Percentiles rank a stretch among this genome's conserved stretches.
Conservation (phyloP, 2,797 vertebrate species). For the Bovichtus diacanthus region DNA sequence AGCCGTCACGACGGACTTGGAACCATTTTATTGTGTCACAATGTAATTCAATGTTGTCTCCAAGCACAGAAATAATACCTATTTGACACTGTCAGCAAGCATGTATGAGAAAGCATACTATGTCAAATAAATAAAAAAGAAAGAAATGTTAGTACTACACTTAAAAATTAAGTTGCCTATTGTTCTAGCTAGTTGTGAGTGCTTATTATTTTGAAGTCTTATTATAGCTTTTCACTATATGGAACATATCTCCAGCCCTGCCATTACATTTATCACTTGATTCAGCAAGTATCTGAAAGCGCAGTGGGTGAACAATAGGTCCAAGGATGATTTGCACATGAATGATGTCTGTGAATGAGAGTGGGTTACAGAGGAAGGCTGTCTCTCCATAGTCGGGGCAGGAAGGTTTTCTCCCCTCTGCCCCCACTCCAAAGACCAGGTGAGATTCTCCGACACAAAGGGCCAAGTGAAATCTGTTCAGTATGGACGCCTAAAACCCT, state of each 20-base stretch:
- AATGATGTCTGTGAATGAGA: conserved; percentile 85
- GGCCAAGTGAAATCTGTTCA: conserved; percentile 78
- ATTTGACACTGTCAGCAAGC: background rate
- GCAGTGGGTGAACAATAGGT: conserved; percentile 77
- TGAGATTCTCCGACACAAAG: conserved; percentile 85
- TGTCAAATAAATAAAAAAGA: background rate
- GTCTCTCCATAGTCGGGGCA: conserved; percentile 72
- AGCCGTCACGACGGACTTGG: background rate
- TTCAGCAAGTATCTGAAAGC: conserved; percentile 83
- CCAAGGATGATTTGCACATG: conserved; percentile 85
- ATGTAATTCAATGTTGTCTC: too few relatives aligned
- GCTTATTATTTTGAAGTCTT: conserved; percentile 29
- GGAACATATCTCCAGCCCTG: conserved; percentile 71
- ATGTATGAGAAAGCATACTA: background rate
- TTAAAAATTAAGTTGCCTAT: conserved; percentile 1
- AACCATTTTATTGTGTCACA: background rate
- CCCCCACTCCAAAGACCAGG: conserved; percentile 83
- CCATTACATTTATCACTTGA: conserved; percentile 81
- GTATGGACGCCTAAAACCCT: conserved; percentile 69
- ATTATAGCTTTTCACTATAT: conserved; percentile 58
- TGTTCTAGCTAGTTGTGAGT: conserved; percentile 26
- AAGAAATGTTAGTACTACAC: background rate
- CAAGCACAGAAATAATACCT: background rate
- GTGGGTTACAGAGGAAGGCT: conserved; percentile 84
- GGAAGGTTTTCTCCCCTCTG: conserved; percentile 78